Base-by-base conservation (phyloP, 2,888 invertebrate genomes). In the Mylabris sibirica region DNA sequence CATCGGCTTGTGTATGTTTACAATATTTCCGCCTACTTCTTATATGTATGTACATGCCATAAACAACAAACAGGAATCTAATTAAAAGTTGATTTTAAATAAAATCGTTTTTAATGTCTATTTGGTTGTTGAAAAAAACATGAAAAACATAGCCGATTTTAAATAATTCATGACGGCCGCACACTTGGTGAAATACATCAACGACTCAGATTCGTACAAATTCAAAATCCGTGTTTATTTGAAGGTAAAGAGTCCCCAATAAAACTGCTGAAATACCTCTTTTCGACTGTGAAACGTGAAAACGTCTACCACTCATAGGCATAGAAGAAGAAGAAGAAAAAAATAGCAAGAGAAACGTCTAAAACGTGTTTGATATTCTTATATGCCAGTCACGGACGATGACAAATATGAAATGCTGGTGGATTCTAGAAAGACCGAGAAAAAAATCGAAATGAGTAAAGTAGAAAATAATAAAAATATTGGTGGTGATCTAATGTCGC, bases 381-480 rank as follows among this genome's bases (percentile, higher is more conserved):
- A 70, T 63, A 75, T 75, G 75, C 79, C 59, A 76, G 77, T 78
- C 79, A 79, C 79, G 78, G 74, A 75, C 74, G 70, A 72, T 72
- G 74, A 75, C 79, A 77, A 78, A 79, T 79, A 79, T 79, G 78
- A 76, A 78, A 78, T 77, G 73, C 68, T 63, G 49, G 72, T 4
- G 14, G 26, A 6, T 49, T 20, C 20, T 20, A 49, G 76, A 68
- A 68, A 69, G 60, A 2, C 11, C 38, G 12, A 14, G 75, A 72
- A 74, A 74, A 74, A 77, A 74, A 74, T 49, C 49, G 49, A 49
- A 49, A 57, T 53, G 22, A 24, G 53, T 22, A 53, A 22, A 20
- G 49, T 9, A 3, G 20, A 53, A 26, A 57, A 57, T n/a, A 26
- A 57, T 6, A 8, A 26, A 57, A 57, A 14, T 26, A 17, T 44